Evolutionary conservation across 2,797 vertebrate genomes (phyloP).

Genomic region (Mus minutoides): DNA sequence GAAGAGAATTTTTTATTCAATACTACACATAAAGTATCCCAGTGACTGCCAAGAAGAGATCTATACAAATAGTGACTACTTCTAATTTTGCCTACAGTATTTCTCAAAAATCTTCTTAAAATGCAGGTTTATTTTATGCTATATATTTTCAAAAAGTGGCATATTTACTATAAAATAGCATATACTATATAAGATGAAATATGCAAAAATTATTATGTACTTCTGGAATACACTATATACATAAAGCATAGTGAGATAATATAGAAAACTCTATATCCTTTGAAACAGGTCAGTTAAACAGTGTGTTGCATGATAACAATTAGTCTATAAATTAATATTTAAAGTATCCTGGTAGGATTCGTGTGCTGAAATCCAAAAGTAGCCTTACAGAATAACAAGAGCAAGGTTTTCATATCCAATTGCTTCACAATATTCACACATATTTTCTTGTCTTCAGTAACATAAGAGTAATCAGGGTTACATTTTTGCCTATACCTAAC

Average conservation of each 20-base stretch:
- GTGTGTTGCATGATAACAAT: slow-evolving; percentile 55
- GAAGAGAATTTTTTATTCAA: neutral
- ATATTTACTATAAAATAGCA: neutral
- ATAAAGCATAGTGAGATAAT: neutral
- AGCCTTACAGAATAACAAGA: slow-evolving; percentile 68
- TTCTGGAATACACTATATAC: neutral
- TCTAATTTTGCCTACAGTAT: neutral
- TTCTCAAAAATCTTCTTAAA: slow-evolving; percentile 31
- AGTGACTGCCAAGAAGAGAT: neutral
- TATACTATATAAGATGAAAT: neutral
- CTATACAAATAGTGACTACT: neutral
- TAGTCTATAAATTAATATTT: slow-evolving; percentile 68
- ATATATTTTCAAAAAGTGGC: neutral
- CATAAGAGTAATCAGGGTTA: slow-evolving; percentile 68
- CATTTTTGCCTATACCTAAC: slow-evolving; percentile 78
- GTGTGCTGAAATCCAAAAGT: slow-evolving; percentile 73
- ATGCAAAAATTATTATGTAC: neutral
- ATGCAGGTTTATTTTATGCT: neutral
- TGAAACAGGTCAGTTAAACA: slow-evolving; percentile 67
- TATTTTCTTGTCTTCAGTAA: slow-evolving; percentile 69
- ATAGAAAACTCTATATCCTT: slow-evolving; percentile 29
- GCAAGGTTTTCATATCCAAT: slow-evolving; percentile 75
- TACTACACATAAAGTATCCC: neutral
- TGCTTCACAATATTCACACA: slow-evolving; percentile 51
- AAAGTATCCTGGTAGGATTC: slow-evolving; percentile 82